These are phyloP conservation scores for Brachypodius melanocephalos DNA, from an alignment of 2,113 vertebrate genomes.

Conservation along the genomic window DNA sequence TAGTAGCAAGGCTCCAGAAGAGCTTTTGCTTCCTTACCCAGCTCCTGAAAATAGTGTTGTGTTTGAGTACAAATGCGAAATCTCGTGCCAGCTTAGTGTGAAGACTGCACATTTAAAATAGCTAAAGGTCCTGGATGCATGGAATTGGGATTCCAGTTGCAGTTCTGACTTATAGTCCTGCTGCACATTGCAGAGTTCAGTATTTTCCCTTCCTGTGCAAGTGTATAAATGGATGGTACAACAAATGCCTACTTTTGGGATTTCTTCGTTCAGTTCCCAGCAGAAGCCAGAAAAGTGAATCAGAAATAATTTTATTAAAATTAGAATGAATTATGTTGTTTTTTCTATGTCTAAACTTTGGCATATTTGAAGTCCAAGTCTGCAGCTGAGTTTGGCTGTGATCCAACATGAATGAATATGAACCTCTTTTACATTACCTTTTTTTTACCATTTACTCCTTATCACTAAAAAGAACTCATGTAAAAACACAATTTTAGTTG, in stretches of 20 bases:
- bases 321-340: neutral
- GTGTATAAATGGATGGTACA: neutral
- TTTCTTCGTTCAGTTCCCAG: neutral
- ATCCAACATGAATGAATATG: neutral
- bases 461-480: neutral
- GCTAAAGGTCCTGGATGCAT: neutral
- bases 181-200: neutral
- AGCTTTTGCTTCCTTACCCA: neutral
- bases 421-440: neutral
- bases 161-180: neutral
- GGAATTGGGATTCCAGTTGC: neutral
- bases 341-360: neutral
- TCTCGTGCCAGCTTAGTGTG: neutral
- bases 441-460: neutral
- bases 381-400: neutral
- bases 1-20: neutral
- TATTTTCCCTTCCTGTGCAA: constrained; percentile 2
- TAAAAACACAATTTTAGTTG: neutral
- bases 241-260: neutral
- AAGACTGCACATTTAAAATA: neutral
- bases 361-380: neutral
- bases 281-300: neutral
- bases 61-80: neutral
- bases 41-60: neutral
- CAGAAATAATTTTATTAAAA: constrained; percentile 4